phyloP scores from a whole-genome alignment of 1,140 invertebrate genomes.

The Chrysoperla carnea region DNA sequence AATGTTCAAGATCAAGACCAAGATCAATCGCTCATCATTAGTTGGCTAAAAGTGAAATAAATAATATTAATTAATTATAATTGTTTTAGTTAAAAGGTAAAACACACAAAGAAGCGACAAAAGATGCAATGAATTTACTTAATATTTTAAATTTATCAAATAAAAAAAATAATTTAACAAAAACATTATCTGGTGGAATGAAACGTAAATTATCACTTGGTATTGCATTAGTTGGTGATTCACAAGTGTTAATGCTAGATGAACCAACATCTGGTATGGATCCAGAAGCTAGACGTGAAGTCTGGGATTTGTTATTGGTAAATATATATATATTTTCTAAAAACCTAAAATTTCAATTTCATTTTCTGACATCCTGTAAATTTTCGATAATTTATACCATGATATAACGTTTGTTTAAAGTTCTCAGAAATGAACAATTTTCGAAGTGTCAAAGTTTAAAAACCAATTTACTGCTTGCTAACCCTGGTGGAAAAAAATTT shows the following conservation, averaged over 20 bases:
- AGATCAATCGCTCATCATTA: too few relatives aligned
- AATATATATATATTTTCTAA: not conserved
- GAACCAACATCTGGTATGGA: slow-evolving; percentile 93
- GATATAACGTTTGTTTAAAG: too few relatives aligned
- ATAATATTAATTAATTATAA: not conserved
- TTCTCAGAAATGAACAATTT: too few relatives aligned
- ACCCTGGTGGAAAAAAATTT: too few relatives aligned
- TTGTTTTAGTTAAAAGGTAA: slow-evolving; percentile 35
- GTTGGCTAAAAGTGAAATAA: too few relatives aligned
- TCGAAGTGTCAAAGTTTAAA: too few relatives aligned
- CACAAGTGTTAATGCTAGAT: slow-evolving; percentile 55
- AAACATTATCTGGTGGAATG: slow-evolving; percentile 47
- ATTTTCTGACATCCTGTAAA: too few relatives aligned
- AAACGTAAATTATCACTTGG: slow-evolving; percentile 45
- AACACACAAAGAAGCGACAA: slow-evolving; percentile 23
- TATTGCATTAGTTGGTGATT: slow-evolving; percentile 36
- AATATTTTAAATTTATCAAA: slow-evolving; percentile 21
- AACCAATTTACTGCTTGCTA: too few relatives aligned
- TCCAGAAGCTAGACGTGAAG: slow-evolving; percentile 70
- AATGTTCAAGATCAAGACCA: too few relatives aligned
- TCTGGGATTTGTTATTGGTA: slow-evolving; percentile 70
- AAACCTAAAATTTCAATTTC: not conserved
- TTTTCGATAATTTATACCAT: too few relatives aligned
- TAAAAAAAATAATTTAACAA: slow-evolving; percentile 23
- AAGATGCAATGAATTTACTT: slow-evolving; percentile 26